phyloP scores from a whole-genome alignment of 2,113 vertebrate species.

The Galeopterus variegatus region DNA sequence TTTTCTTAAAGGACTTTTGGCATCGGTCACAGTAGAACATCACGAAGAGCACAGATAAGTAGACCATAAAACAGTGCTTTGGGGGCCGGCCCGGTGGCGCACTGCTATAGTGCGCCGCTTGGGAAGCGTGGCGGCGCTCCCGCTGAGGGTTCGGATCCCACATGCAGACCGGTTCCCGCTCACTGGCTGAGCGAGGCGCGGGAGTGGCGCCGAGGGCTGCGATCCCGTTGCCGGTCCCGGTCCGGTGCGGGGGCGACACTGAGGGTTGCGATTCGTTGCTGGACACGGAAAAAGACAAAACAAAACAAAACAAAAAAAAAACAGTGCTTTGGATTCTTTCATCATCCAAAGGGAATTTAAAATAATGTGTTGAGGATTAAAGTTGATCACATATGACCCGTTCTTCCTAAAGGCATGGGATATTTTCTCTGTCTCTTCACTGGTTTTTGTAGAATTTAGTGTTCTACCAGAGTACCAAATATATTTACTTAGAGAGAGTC shows the following conservation, averaged over 20 bases:
- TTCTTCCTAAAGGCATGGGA: neutral
- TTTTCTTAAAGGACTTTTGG: constrained; percentile 13
- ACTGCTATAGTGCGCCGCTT: too few relatives aligned
- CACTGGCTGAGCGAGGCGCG: too few relatives aligned
- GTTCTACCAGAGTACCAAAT: neutral
- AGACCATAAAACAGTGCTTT: constrained; percentile 15
- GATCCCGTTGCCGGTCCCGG: too few relatives aligned
- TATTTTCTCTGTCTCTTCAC: neutral
- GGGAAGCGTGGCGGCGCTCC: too few relatives aligned
- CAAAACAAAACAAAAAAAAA: too few relatives aligned
- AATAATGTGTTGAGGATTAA: neutral
- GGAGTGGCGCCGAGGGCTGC: too few relatives aligned
- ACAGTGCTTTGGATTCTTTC: constrained; percentile 12
- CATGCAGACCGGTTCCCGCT: too few relatives aligned
- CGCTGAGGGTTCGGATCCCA: too few relatives aligned
- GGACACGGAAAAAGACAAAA: too few relatives aligned
- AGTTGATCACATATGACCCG: neutral
- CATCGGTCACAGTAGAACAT: neutral
- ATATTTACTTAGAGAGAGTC: neutral
- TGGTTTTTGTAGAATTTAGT: constrained; percentile 16
- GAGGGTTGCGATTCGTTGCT: too few relatives aligned
- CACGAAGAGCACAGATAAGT: neutral
- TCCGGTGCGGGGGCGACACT: too few relatives aligned
- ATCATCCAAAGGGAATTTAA: constrained; percentile 30
- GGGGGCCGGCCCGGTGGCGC: too few relatives aligned